A percentile compares a stretch with the other conserved stretches of the same genome.
Evolutionary conservation across 1,140 invertebrate species (phyloP).

Genomic region (Ctenoplectra terminalis): DNA sequence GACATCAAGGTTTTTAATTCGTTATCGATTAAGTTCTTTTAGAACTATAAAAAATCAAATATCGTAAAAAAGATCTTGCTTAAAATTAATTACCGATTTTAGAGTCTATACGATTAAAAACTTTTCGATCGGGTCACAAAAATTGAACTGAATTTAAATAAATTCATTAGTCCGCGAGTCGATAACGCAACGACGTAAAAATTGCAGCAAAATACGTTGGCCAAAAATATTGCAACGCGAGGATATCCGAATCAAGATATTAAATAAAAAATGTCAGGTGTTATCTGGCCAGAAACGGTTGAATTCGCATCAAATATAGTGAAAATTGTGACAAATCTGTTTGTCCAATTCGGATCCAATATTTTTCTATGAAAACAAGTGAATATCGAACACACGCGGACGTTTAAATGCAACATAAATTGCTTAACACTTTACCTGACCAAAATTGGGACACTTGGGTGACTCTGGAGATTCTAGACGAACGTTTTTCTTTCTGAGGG

Average conservation of each 20-base stretch:
- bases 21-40: too few species aligned
- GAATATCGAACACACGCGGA: too few species aligned
- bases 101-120: too few species aligned
- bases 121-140: background rate
- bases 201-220: background rate
- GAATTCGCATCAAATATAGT: background rate
- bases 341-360: background rate
- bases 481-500: conserved; percentile 80
- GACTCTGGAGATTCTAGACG: conserved; percentile 70
- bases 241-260: background rate
- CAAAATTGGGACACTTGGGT: conserved; percentile 48
- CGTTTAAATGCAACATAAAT: conserved; percentile 5
- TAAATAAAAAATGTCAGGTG: background rate
- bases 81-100: too few species aligned
- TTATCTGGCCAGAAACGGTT: background rate
- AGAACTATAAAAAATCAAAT: too few species aligned
- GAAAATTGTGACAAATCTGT: background rate
- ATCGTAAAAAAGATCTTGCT: too few species aligned
- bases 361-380: background rate
- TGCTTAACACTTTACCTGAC: conserved; percentile 60
- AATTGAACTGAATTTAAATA: background rate
- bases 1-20: background rate
- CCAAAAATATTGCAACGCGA: background rate
- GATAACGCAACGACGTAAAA: background rate
- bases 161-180: background rate